These are phyloP conservation scores for Microctenopoma lineatum DNA, from an alignment of 2,797 vertebrate species.

Conservation along the genomic window DNA sequence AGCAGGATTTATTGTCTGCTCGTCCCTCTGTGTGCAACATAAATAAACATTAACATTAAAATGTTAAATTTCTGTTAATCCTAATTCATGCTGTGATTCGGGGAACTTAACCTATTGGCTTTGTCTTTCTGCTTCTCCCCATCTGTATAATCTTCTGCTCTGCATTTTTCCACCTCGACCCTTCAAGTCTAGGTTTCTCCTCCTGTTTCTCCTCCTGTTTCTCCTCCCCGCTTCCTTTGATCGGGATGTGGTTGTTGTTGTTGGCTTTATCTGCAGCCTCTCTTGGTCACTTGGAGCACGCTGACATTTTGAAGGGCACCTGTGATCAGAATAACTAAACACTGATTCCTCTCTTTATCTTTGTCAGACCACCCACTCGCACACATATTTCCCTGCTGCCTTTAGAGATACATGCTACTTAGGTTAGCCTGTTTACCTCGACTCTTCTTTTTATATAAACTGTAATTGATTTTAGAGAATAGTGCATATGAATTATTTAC, in stretches of 20 bases:
- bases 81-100: neutral
- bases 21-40: neutral
- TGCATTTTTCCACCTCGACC: neutral
- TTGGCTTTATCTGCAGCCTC: constrained; percentile 40
- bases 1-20: neutral
- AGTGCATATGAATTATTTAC: neutral
- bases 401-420: constrained; percentile 19
- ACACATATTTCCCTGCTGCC: constrained; percentile 11
- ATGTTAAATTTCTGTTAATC: constrained; percentile 21
- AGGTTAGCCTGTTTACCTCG: neutral
- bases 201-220: neutral
- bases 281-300: constrained; percentile 47
- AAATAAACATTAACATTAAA: neutral
- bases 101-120: neutral
- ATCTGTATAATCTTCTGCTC: neutral
- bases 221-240: constrained; percentile 5
- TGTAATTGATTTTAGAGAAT: constrained; percentile 2
- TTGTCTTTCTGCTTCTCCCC: neutral
- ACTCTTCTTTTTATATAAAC: constrained; percentile 10
- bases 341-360: constrained; percentile 21
- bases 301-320: constrained; percentile 60
- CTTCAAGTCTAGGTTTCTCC: neutral
- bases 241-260: constrained; percentile 17
- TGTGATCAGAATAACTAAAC: constrained; percentile 61
- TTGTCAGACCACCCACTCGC: constrained; percentile 10